Evolutionary conservation across 2,113 vertebrate species (phyloP).

Genomic region (Erinaceus europaeus): DNA sequence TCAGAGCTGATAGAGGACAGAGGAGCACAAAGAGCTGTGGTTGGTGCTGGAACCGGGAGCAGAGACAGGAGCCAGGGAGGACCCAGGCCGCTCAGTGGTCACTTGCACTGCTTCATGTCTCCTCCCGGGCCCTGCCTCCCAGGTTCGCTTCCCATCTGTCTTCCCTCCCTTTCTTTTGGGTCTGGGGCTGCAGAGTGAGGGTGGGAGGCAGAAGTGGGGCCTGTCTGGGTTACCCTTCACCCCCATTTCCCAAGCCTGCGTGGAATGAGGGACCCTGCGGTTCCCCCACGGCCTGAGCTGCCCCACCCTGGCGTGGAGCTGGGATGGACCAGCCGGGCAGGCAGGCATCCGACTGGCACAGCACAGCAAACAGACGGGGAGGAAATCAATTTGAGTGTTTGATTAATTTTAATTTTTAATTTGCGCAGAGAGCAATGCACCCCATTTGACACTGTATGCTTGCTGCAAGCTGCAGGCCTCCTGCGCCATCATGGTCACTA

Average conservation of each 20-base stretch:
- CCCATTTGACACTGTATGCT: slow-evolving; percentile 44
- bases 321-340: background rate
- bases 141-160: background rate
- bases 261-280: background rate
- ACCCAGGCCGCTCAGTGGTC: no score
- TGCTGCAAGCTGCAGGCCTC: background rate
- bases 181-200: background rate
- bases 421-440: slow-evolving; percentile 24
- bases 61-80: no score
- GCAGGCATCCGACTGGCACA: slow-evolving; percentile 47
- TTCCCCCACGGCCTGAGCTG: background rate
- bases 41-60: no score
- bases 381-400: slow-evolving; percentile 73
- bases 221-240: background rate
- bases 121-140: background rate
- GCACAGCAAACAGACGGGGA: slow-evolving; percentile 68
- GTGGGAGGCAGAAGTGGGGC: background rate
- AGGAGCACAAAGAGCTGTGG: no score
- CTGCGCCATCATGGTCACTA: background rate
- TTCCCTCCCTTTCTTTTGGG: background rate
- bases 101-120: background rate
- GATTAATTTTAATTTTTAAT: slow-evolving; percentile 79
- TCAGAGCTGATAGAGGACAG: background rate
- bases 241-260: background rate
- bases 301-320: background rate